Conservation (phyloP, 2,113 vertebrate genomes). For the Sylvilagus bachmani region DNA sequence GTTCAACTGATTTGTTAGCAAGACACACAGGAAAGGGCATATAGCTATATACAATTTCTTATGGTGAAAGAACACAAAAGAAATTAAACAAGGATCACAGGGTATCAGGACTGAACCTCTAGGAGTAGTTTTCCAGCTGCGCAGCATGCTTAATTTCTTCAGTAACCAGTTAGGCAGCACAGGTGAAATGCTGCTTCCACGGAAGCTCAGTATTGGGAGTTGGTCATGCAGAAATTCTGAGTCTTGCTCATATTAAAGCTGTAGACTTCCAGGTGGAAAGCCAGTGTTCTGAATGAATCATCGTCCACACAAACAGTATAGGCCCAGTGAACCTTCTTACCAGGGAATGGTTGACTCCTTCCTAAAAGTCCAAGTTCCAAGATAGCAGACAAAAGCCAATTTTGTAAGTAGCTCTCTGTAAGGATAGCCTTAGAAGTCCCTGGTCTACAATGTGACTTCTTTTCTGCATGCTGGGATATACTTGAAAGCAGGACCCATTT, state of each 20-base stretch:
- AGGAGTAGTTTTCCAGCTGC: background rate
- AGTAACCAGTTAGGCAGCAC: background rate
- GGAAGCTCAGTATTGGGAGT: background rate
- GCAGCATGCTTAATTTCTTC: background rate
- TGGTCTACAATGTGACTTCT: background rate
- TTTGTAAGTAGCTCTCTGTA: background rate
- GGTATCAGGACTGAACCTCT: background rate
- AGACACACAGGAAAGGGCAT: background rate
- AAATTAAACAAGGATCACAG: background rate
- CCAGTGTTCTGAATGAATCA: background rate
- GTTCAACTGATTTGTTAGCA: background rate
- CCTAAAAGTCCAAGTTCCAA: background rate
- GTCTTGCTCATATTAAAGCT: background rate
- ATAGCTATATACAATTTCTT: background rate
- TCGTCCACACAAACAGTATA: background rate
- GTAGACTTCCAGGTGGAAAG: background rate
- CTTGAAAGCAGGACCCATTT: too few species aligned
- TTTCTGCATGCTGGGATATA: background rate
- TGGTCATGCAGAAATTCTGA: background rate
- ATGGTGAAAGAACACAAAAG: background rate
- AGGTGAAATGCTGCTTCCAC: background rate
- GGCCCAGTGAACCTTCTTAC: background rate
- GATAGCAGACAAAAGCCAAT: background rate
- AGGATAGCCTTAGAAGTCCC: background rate
- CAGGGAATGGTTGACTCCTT: background rate